A percentile compares a stretch with the other conserved stretches of the same genome.
These are phyloP conservation scores for Orchesella cincta DNA, from an alignment of 1,140 invertebrate species.

Conservation along the genomic window DNA sequence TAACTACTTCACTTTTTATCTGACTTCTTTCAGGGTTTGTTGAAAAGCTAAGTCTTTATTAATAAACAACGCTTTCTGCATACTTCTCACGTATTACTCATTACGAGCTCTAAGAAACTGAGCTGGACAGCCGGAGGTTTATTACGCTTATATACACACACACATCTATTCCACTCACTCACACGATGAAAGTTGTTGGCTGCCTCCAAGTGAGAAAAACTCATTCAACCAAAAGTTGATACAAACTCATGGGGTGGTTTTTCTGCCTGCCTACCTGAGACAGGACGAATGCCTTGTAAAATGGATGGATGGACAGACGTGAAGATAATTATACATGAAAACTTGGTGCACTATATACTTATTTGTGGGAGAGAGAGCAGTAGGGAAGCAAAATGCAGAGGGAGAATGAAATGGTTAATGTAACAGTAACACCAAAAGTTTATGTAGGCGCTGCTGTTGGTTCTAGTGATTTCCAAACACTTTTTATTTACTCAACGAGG, in stretches of 20 bases:
- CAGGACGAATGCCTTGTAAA: neutral
- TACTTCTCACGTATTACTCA: slow-evolving; percentile 45
- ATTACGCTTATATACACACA: too few species aligned
- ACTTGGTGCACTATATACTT: neutral
- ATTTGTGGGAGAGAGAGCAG: neutral
- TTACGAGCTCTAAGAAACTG: slow-evolving; percentile 37
- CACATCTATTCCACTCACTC: neutral
- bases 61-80: neutral
- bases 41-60: too few species aligned
- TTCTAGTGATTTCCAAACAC: slow-evolving; percentile 11
- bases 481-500: slow-evolving; percentile 6
- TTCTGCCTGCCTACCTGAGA: neutral
- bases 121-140: slow-evolving; percentile 14
- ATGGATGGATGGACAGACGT: slow-evolving; percentile 16
- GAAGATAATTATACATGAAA: slow-evolving; percentile 15
- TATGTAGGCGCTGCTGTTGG: neutral
- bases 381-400: neutral
- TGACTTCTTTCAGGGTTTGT: too few species aligned
- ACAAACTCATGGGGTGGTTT: neutral
- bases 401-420: slow-evolving; percentile 14
- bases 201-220: slow-evolving; percentile 22
- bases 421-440: slow-evolving; percentile 19
- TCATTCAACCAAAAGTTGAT: slow-evolving; percentile 4
- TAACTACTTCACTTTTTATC: too few species aligned
- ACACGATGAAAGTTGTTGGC: neutral